Percentiles rank a stretch among this genome's conserved stretches.
Conservation (phyloP, 2,888 invertebrate species). For the Autographa pulchrina region DNA sequence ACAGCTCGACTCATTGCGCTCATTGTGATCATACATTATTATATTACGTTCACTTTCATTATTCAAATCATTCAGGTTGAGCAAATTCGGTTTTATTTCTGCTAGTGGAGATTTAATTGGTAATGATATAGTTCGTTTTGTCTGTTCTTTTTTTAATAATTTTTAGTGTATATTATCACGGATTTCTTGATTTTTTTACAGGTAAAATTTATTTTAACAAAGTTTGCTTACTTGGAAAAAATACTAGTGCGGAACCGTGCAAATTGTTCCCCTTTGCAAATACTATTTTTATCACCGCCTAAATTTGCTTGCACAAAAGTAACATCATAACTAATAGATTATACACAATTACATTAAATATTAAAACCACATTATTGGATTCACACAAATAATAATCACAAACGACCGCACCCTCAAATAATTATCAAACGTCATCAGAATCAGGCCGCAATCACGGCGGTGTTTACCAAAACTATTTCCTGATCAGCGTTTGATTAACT, state of each 20-base stretch:
- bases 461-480: slow-evolving; percentile 82
- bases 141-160: background rate
- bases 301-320: no score
- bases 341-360: background rate
- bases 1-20: slow-evolving; percentile 73
- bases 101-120: background rate
- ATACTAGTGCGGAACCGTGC: no score
- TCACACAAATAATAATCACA: slow-evolving; percentile 15
- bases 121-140: background rate
- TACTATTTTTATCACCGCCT: no score
- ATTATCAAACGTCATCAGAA: slow-evolving; percentile 74
- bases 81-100: slow-evolving; percentile 5
- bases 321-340: no score
- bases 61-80: slow-evolving; percentile 43
- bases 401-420: slow-evolving; percentile 65
- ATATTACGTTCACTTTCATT: slow-evolving; percentile 57
- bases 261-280: no score
- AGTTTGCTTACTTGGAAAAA: no score
- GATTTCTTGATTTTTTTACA: no score
- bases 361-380: slow-evolving; percentile 1
- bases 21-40: slow-evolving; percentile 63
- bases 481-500: slow-evolving; percentile 81
- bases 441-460: slow-evolving; percentile 73
- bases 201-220: no score
- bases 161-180: background rate